Evolutionary conservation across 2,113 vertebrate genomes (phyloP).

Genomic region (Catharus bicknelli): DNA sequence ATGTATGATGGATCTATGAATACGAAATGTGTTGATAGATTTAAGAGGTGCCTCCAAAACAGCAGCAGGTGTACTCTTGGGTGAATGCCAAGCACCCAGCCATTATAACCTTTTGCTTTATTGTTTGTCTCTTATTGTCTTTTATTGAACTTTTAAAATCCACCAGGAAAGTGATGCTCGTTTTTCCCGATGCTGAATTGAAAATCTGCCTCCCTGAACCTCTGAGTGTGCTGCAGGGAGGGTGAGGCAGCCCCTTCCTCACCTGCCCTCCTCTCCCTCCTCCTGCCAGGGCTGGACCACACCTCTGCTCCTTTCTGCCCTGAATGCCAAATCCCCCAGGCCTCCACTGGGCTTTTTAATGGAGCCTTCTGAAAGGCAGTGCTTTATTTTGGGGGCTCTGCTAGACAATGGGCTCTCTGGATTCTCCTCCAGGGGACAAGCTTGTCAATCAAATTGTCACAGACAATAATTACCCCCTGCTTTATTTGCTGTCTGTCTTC

Average conservation of each 20-base stretch:
- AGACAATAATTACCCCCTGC: constrained; percentile 66
- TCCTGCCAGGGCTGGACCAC: background rate
- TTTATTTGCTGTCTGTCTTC: constrained; percentile 62
- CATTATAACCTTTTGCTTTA: no score
- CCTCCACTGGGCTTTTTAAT: constrained; percentile 35
- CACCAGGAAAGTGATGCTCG: no score
- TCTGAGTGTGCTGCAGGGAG: background rate
- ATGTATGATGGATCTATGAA: no score
- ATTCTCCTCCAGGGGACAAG: constrained; percentile 67
- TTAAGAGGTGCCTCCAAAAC: no score
- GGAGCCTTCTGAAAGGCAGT: constrained; percentile 41
- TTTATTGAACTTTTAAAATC: no score
- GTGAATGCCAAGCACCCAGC: no score
- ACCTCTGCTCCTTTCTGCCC: background rate
- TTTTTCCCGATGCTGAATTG: background rate
- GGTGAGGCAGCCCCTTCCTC: background rate
- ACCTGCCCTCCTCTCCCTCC: background rate
- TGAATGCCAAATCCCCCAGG: background rate
- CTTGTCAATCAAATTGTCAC: constrained; percentile 70
- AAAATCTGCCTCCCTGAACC: background rate
- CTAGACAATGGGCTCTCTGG: constrained; percentile 46
- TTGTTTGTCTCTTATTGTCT: no score
- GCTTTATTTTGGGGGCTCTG: constrained; percentile 46
- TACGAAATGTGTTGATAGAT: no score
- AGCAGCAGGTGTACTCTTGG: no score